phyloP scores from a whole-genome alignment of 2,888 invertebrate species.

The Pheosia gnoma region DNA sequence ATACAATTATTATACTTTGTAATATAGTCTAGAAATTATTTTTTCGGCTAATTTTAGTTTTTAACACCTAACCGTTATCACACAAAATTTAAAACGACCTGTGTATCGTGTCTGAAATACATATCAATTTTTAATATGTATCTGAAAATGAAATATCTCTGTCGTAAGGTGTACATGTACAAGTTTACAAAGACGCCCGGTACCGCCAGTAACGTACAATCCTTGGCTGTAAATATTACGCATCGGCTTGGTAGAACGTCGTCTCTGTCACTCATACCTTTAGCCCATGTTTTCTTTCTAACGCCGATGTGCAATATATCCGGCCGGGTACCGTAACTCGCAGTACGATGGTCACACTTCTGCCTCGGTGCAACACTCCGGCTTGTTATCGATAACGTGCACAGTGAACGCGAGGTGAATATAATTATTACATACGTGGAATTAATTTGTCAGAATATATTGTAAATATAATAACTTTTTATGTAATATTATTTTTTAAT shows the following conservation, averaged over 20 bases:
- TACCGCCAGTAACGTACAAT: constrained; percentile 23
- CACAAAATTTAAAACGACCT: constrained; percentile 16
- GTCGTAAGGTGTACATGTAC: constrained; percentile 42
- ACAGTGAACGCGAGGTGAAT: constrained; percentile 72
- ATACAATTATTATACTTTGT: constrained; percentile 12
- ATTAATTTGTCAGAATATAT: constrained; percentile 74
- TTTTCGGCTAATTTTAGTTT: constrained; percentile 19
- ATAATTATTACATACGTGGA: constrained; percentile 72
- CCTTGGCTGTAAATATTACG: no score
- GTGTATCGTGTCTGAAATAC: constrained; percentile 61
- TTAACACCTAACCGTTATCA: constrained; percentile 36
- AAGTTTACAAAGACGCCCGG: constrained; percentile 30
- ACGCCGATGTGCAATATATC: no score
- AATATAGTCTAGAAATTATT: constrained; percentile 23
- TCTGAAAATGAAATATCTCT: constrained; percentile 61
- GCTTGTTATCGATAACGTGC: constrained; percentile 46
- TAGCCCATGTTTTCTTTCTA: no score
- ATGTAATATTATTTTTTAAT: constrained; percentile 77
- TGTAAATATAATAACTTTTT: constrained; percentile 80
- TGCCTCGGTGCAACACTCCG: constrained; percentile 26
- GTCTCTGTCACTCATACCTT: no score
- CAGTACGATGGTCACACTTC: constrained; percentile 59
- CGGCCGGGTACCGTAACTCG: constrained; percentile 23
- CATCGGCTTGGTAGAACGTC: no score
- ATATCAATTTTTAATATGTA: constrained; percentile 71